Base-by-base conservation (phyloP, 2,113 vertebrate species). In the Athene cunicularia region DNA sequence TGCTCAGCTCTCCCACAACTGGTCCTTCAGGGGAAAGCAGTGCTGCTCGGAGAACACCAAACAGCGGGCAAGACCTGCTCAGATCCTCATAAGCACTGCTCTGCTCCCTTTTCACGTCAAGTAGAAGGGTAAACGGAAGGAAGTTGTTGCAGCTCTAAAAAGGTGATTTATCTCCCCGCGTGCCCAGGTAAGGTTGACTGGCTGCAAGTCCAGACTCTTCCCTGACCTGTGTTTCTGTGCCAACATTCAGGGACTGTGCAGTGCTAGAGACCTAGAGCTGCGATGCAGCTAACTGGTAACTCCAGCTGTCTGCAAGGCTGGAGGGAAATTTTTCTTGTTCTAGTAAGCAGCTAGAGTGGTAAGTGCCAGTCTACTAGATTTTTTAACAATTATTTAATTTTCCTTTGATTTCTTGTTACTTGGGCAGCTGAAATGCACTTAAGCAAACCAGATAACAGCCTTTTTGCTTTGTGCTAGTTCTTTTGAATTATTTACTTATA, bases 11-110 rank as follows among this genome's bases (percentile, higher is more conserved):
- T 37, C 37, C 37, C 37, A 9, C 37, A 37, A 37, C 37, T 37
- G 37, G 9, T 37, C 37, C 37, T 37, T 37, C 37, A 37, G 37
- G 37, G 37, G 37, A 37, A 37, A 37, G 37, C 37, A 37, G 8
- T 37, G 37, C 37, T 37, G 37, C 37, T 37, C 37, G 9, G 37
- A 37, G 37, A 37, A 37, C 37, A 37, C 37, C 58, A 33, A 50
- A 24, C 3, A 1, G 24, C 2, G 11, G 64, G 13, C 0, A 2
- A 77, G 81, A 71, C 33, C 56, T 55, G n/a, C 70, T 60, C 6
- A 30, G 47, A 7, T 66, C 41, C 27, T 63, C 0, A 0, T 21
- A 47, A 63, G 41, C 0, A 0, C 52, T 75, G 76, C 41, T 45
- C 52, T 75, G 76, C 41, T 45, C 14, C 37, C 43, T 43, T 47